Conservation (phyloP, 2,797 vertebrate genomes). For the Falco cherrug region DNA sequence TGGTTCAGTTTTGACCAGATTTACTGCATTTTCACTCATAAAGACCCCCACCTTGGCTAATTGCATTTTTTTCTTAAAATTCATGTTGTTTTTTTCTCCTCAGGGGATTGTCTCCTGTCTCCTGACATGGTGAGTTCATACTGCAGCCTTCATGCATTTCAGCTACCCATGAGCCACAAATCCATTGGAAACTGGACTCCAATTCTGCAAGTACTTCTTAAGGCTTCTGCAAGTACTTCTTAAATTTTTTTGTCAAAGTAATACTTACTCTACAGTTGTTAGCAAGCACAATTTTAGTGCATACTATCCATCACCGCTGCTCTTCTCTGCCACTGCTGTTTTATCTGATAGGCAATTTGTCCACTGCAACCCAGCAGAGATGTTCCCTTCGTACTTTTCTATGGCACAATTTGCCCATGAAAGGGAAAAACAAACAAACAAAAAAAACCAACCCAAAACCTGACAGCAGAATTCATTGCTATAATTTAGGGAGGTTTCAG, state of each 20-base stretch:
- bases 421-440: constrained; percentile 44
- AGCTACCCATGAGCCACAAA: neutral
- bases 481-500: constrained; percentile 42
- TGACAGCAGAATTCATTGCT: constrained; percentile 37
- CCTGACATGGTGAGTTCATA: neutral
- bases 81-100: neutral
- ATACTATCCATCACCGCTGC: neutral
- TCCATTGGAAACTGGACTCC: neutral
- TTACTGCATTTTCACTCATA: neutral
- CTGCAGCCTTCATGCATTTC: neutral
- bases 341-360: neutral
- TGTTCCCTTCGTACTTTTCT: neutral
- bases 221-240: neutral
- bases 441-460: neutral
- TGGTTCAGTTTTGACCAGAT: neutral
- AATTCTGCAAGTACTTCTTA: neutral
- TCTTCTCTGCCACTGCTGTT: neutral
- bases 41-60: rapidly evolving
- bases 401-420: constrained; percentile 28
- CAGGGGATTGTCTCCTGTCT: neutral
- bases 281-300: neutral
- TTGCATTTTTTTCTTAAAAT: neutral
- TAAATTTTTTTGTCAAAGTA: neutral
- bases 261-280: neutral
- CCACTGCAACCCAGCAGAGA: neutral